Conservation (phyloP, 2,797 vertebrate genomes). For the Cygnus olor region DNA sequence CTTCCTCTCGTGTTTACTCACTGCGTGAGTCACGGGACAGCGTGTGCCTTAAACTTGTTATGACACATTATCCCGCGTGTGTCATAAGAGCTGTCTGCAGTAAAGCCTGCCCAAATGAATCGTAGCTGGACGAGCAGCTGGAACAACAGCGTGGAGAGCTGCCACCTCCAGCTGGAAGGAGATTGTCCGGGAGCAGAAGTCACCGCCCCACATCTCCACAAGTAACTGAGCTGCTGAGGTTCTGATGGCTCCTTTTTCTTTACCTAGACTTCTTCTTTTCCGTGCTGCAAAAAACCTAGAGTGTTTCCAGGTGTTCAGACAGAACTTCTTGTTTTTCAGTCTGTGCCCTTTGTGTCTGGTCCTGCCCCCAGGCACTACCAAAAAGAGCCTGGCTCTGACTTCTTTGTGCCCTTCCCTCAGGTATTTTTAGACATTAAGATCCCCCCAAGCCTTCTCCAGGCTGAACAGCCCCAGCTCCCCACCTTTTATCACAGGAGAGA, state of each 20-base stretch:
- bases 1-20: not conserved
- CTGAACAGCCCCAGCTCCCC: not conserved
- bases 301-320: not conserved
- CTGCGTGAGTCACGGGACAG: slow-evolving; percentile 35
- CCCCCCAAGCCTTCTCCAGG: not conserved
- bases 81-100: slow-evolving; percentile 50
- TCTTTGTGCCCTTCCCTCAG: not conserved
- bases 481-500: not conserved
- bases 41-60: slow-evolving; percentile 6
- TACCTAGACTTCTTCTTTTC: not conserved
- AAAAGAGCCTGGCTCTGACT: not conserved
- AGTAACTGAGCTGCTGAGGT: not conserved
- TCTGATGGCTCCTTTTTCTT: not conserved
- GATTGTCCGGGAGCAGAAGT: not conserved
- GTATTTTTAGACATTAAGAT: not conserved
- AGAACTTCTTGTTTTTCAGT: not conserved
- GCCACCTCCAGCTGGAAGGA: not conserved
- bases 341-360: not conserved
- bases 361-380: not conserved
- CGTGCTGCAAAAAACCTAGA: not conserved
- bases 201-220: fast-evolving
- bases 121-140: not conserved
- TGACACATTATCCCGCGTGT: slow-evolving; percentile 25
- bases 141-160: not conserved
- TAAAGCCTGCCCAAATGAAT: not conserved